These are phyloP conservation scores for Myotis findleyi DNA, from an alignment of 2,797 vertebrate species.

Conservation along the genomic window DNA sequence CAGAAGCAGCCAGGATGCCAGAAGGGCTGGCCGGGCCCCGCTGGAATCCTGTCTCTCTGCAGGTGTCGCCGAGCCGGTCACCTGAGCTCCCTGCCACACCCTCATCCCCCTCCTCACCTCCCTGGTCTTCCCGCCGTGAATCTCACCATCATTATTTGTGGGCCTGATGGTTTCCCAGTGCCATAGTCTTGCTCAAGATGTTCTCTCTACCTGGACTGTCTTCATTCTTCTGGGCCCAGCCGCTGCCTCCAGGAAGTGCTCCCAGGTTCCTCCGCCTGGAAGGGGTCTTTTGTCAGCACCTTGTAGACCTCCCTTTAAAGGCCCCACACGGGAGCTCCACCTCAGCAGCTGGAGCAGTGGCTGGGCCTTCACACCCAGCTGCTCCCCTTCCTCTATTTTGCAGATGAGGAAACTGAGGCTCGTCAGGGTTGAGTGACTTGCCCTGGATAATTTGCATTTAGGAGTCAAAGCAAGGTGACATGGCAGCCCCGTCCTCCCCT, in stretches of 20 bases:
- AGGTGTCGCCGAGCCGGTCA: not conserved
- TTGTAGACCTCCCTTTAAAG: not conserved
- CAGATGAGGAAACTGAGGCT: not conserved
- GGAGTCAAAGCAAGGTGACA: not conserved
- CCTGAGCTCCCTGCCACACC: not conserved
- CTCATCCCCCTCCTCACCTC: not conserved
- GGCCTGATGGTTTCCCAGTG: not conserved
- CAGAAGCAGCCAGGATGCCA: not conserved
- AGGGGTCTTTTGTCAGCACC: not conserved
- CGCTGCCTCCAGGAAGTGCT: not conserved
- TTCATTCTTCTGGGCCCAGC: not conserved
- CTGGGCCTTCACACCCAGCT: accelerated
- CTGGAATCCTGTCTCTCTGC: not conserved
- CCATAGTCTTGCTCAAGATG: no score
- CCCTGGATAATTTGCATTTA: not conserved
- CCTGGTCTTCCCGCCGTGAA: not conserved
- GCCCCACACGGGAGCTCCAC: not conserved
- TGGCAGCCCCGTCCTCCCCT: accelerated
- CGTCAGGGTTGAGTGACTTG: not conserved
- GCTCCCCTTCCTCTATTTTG: not conserved
- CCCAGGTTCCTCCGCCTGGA: not conserved
- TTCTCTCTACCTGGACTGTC: not conserved
- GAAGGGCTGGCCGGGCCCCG: not conserved
- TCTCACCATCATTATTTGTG: not conserved
- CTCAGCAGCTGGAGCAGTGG: not conserved